These are phyloP conservation scores for Euspilapteryx auroguttella DNA, from an alignment of 2,888 invertebrate species.

Conservation along the genomic window DNA sequence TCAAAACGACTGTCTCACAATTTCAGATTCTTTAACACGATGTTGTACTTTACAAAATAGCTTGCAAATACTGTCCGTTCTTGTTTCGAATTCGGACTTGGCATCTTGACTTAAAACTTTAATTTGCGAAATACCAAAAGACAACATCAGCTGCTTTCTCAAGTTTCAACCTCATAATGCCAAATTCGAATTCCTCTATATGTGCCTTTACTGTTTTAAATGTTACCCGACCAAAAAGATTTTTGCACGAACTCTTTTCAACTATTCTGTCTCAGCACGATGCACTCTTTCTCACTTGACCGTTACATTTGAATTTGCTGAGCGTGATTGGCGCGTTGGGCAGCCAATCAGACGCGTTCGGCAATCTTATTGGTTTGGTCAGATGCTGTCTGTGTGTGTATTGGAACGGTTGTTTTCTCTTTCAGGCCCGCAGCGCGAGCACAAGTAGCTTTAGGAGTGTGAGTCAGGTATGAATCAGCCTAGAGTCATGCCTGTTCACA, in stretches of 20 bases:
- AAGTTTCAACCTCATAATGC: too few species aligned
- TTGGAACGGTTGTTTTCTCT: constrained; percentile 60
- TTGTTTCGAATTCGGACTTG: constrained; percentile 1
- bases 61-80: neutral
- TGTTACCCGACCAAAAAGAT: constrained; percentile 51
- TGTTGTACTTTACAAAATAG: too few species aligned
- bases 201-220: neutral
- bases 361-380: too few species aligned
- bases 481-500: constrained; percentile 6
- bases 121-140: too few species aligned
- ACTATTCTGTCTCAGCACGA: constrained; percentile 21
- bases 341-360: constrained; percentile 10
- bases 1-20: too few species aligned
- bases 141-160: too few species aligned
- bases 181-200: too few species aligned
- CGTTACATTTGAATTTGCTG: too few species aligned
- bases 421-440: constrained; percentile 86
- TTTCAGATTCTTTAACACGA: constrained; percentile 2
- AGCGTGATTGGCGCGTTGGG: too few species aligned
- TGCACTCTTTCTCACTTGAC: constrained; percentile 15
- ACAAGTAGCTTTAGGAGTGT: constrained; percentile 90
- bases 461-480: constrained; percentile 71
- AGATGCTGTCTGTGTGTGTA: constrained; percentile 59
- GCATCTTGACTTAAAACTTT: neutral
- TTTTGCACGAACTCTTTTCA: constrained; percentile 34